These are phyloP conservation scores for Dusona sp. DNA, from an alignment of 2,888 invertebrate genomes.

Conservation along the genomic window DNA sequence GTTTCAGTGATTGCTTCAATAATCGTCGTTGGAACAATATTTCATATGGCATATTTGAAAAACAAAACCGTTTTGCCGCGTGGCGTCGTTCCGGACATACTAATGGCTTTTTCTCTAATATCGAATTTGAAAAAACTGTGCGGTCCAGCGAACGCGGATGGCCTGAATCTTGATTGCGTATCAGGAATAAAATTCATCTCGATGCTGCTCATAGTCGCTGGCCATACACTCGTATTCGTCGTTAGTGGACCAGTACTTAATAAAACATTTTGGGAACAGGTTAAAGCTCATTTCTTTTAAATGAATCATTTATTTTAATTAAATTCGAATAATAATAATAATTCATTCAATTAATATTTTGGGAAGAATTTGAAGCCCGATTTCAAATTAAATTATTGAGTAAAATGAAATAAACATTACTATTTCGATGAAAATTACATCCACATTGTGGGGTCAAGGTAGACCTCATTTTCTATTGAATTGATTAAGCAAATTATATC, in stretches of 20 bases:
- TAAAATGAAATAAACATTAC: background rate
- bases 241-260: constrained; percentile 90
- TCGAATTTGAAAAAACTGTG: constrained; percentile 87
- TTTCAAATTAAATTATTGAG: background rate
- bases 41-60: constrained; percentile 74
- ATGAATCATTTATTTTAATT: background rate
- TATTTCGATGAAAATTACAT: background rate
- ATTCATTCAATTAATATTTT: background rate
- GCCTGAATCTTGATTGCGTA: constrained; percentile 88
- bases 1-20: constrained; percentile 75
- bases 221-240: constrained; percentile 89
- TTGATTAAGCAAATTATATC: background rate
- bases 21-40: constrained; percentile 77
- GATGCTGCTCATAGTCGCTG: constrained; percentile 89
- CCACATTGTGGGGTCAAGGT: background rate
- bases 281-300: constrained; percentile 76
- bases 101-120: constrained; percentile 87
- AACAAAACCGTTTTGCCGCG: constrained; percentile 70
- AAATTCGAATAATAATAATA: background rate
- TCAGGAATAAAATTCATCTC: constrained; percentile 89
- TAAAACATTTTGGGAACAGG: constrained; percentile 87
- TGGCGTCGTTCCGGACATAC: constrained; percentile 72
- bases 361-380: background rate
- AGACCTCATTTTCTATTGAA: background rate
- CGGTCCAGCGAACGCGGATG: constrained; percentile 86